Percentiles rank a stretch among this genome's conserved stretches.
phyloP scores from a whole-genome alignment of 2,888 invertebrate genomes.

The Oasisia sp. region DNA sequence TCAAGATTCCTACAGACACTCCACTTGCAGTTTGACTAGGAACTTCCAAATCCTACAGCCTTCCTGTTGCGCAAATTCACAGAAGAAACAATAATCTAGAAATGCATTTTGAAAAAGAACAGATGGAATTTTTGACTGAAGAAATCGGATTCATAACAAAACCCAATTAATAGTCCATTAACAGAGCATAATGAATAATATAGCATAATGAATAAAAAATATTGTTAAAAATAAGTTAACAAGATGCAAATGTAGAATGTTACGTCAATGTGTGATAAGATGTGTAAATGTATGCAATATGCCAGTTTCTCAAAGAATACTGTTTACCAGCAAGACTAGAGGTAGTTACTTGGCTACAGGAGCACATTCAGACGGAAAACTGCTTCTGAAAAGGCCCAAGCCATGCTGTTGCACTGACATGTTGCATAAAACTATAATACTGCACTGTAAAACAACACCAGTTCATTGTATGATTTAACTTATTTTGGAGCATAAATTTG shows the following conservation, averaged over 20 bases:
- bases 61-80: background rate
- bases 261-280: background rate
- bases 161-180: background rate
- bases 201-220: background rate
- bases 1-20: background rate
- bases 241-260: background rate
- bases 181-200: background rate
- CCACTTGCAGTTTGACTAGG: background rate
- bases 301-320: background rate
- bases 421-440: conserved; percentile 6
- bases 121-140: background rate
- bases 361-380: background rate
- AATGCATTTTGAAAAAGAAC: background rate
- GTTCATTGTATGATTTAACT: too few relatives aligned
- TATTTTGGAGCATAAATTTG: too few relatives aligned
- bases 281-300: background rate
- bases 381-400: background rate
- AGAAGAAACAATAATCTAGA: background rate
- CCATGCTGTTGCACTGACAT: background rate
- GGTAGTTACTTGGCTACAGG: background rate
- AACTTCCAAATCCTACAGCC: background rate
- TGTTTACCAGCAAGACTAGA: background rate
- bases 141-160: background rate
- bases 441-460: background rate
- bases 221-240: background rate